A percentile compares a stretch with the other conserved stretches of the same genome.
Conservation (phyloP, 2,888 invertebrate genomes). For the Plemyria rubiginata region DNA sequence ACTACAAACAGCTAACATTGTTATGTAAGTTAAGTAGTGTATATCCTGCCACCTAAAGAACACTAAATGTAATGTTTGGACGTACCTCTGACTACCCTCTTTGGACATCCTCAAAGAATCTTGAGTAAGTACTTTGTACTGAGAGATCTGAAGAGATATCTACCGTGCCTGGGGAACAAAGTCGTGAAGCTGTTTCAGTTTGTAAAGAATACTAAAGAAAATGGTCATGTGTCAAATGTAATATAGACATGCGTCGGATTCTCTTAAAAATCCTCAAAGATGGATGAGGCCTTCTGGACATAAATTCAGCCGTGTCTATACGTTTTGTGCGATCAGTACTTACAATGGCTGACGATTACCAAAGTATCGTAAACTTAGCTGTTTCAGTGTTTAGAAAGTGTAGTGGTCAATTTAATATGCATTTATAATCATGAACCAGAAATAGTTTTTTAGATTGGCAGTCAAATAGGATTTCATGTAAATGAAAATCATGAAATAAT, state of each 20-base stretch:
- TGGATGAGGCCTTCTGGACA: neutral
- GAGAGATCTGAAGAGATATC: too few relatives aligned
- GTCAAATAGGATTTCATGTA: neutral
- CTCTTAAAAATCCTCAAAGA: neutral
- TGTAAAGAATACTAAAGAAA: too few relatives aligned
- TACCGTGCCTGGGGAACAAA: too few relatives aligned
- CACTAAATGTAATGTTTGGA: neutral
- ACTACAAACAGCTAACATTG: neutral
- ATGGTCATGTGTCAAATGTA: too few relatives aligned
- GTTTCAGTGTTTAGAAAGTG: neutral
- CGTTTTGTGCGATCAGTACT: neutral
- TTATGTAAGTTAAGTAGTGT: neutral
- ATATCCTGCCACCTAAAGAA: neutral
- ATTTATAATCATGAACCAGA: neutral
- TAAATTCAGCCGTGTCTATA: neutral
- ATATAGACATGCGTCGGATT: too few relatives aligned
- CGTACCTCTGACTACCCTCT: neutral
- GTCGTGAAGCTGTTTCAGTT: too few relatives aligned
- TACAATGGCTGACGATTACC: neutral
- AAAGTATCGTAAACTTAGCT: neutral
- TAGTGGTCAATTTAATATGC: neutral
- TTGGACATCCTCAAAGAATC: neutral
- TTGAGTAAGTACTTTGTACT: too few relatives aligned
- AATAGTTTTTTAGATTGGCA: neutral
- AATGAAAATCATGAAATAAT: neutral